A percentile compares a stretch with the other conserved stretches of the same genome.
These are phyloP conservation scores for Drosophila insularis DNA, from an alignment of 1,140 invertebrate genomes.

Conservation along the genomic window DNA sequence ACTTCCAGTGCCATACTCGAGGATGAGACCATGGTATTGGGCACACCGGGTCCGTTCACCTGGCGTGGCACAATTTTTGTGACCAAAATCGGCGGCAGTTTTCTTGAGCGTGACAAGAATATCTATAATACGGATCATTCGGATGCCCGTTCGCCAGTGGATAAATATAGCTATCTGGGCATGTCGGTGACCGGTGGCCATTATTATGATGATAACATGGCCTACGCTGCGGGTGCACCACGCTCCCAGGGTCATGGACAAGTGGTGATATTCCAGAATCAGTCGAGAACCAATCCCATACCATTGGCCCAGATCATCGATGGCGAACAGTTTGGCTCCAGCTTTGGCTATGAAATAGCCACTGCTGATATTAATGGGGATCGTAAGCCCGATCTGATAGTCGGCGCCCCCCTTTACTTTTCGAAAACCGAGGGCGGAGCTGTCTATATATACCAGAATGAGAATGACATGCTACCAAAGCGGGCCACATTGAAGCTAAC, in stretches of 20 bases:
- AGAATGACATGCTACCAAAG: constrained; percentile 83
- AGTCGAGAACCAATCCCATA: constrained; percentile 84
- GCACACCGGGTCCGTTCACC: constrained; percentile 92
- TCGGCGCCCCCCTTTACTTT: constrained; percentile 96
- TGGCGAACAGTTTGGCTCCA: constrained; percentile 94
- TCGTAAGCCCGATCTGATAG: constrained; percentile 93
- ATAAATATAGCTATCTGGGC: constrained; percentile 93
- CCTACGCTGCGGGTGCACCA: constrained; percentile 93
- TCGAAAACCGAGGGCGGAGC: constrained; percentile 91
- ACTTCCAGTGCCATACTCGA: constrained; percentile 91
- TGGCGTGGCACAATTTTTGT: constrained; percentile 95
- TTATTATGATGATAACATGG: constrained; percentile 87
- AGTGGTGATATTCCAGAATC: constrained; percentile 90
- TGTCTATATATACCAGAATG: constrained; percentile 93
- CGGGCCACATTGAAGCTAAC: constrained; percentile 86
- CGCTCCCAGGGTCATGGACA: constrained; percentile 92
- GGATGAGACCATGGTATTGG: constrained; percentile 91
- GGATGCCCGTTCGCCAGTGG: constrained; percentile 88
- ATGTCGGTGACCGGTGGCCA: constrained; percentile 93
- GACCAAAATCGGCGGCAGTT: constrained; percentile 89
- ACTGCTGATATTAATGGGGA: constrained; percentile 94
- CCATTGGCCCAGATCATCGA: constrained; percentile 86
- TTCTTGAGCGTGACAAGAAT: constrained; percentile 89
- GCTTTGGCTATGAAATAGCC: constrained; percentile 94
- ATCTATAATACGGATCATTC: constrained; percentile 89